phyloP scores from a whole-genome alignment of 2,888 invertebrate genomes.

The Nysson spinosus region DNA sequence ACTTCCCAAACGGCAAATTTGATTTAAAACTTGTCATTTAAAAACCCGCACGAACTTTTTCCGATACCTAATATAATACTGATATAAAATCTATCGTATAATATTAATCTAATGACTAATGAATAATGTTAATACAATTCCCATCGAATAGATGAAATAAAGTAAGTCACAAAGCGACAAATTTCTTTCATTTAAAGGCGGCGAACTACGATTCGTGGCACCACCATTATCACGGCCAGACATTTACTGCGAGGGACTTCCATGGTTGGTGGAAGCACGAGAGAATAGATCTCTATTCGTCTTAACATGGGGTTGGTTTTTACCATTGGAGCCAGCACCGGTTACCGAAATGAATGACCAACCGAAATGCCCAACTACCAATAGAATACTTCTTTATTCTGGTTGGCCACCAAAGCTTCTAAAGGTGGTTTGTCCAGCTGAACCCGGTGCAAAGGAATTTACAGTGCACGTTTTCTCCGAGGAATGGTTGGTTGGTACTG shows the following conservation, averaged over 20 bases:
- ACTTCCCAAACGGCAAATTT: too few species aligned
- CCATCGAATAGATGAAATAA: too few species aligned
- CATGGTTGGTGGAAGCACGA: constrained; percentile 89
- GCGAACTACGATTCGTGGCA: constrained; percentile 83
- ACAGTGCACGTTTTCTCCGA: constrained; percentile 89
- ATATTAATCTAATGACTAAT: too few species aligned
- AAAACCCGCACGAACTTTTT: too few species aligned
- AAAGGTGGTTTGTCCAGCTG: constrained; percentile 86
- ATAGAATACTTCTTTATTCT: constrained; percentile 89
- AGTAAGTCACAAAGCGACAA: too few species aligned
- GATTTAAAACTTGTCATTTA: too few species aligned
- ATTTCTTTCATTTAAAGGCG: constrained; percentile 72
- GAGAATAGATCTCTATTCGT: constrained; percentile 89
- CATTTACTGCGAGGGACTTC: constrained; percentile 85
- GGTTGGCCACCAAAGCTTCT: constrained; percentile 81
- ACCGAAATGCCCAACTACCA: constrained; percentile 85
- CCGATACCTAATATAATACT: too few species aligned
- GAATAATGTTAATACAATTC: too few species aligned
- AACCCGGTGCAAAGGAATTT: constrained; percentile 82
- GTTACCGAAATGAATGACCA: constrained; percentile 62
- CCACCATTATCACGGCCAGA: constrained; percentile 82
- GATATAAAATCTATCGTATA: too few species aligned
- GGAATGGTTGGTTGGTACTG: constrained; percentile 83
- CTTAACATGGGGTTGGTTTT: constrained; percentile 89
- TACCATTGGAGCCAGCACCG: constrained; percentile 82